Conservation (phyloP, 2,113 vertebrate species). For the Ploceus nigricollis region DNA sequence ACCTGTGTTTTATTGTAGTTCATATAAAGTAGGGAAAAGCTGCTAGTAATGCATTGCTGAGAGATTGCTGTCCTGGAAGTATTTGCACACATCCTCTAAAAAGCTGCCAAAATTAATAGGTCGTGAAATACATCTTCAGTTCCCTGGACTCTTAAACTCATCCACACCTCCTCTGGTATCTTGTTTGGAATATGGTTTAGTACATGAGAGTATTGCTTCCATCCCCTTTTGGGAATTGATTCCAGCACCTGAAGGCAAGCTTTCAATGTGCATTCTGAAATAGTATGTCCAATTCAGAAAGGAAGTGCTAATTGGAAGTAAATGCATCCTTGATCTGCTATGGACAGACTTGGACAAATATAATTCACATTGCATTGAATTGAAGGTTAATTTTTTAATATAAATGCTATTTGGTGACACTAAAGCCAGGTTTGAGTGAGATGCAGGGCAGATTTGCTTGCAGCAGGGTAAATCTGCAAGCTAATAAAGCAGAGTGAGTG, state of each 20-base stretch:
- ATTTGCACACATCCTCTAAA: neutral
- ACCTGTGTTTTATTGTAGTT: neutral
- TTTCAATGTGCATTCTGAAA: neutral
- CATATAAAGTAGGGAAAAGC: neutral
- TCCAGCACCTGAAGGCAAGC: neutral
- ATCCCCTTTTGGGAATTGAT: neutral
- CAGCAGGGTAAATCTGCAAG: neutral
- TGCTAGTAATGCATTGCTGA: neutral
- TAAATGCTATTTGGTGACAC: neutral
- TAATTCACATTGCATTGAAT: neutral
- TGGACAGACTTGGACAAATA: neutral
- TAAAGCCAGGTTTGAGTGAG: neutral
- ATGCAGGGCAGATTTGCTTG: neutral
- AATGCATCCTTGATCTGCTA: neutral
- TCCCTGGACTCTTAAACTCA: neutral
- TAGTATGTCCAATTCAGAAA: neutral
- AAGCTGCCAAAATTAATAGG: neutral
- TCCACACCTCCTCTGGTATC: neutral
- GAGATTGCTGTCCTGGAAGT: neutral
- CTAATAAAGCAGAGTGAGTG: neutral
- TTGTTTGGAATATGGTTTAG: neutral
- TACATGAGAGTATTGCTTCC: neutral
- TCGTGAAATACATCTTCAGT: neutral
- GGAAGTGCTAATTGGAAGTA: neutral
- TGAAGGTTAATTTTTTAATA: neutral